Conservation (phyloP, 2,888 invertebrate genomes). For the Entomobrya proxima region DNA sequence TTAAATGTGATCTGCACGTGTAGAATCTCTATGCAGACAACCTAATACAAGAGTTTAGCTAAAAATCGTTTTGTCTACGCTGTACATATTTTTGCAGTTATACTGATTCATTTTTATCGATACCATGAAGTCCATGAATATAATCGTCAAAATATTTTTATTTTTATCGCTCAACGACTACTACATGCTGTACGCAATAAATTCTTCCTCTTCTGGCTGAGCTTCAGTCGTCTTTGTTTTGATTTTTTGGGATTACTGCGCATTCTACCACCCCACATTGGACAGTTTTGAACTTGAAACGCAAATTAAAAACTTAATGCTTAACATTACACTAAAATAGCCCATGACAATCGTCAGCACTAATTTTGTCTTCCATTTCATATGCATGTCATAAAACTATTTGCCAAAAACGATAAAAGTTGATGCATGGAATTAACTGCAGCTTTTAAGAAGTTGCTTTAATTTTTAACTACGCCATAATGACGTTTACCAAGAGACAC, state of each 20-base stretch:
- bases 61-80: background rate
- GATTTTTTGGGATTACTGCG: background rate
- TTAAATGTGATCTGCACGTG: too few species aligned
- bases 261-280: background rate
- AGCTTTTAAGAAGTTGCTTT: background rate
- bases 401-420: background rate
- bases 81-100: too few species aligned
- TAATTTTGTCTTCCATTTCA: background rate
- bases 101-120: too few species aligned
- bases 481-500: too few species aligned
- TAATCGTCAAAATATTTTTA: background rate
- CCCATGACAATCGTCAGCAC: background rate
- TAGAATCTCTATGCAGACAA: too few species aligned
- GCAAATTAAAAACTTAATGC: slow-evolving; percentile 7
- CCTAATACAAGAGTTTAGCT: too few species aligned
- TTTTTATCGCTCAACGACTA: background rate
- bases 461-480: too few species aligned
- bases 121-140: too few species aligned
- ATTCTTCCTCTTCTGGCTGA: background rate
- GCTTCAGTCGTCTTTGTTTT: background rate
- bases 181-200: slow-evolving; percentile 1
- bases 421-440: background rate
- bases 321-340: background rate
- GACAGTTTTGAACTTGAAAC: background rate
- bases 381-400: background rate